These are phyloP conservation scores for Heterodera filipjevi DNA, from an alignment of 2,888 invertebrate species.

Conservation along the genomic window DNA sequence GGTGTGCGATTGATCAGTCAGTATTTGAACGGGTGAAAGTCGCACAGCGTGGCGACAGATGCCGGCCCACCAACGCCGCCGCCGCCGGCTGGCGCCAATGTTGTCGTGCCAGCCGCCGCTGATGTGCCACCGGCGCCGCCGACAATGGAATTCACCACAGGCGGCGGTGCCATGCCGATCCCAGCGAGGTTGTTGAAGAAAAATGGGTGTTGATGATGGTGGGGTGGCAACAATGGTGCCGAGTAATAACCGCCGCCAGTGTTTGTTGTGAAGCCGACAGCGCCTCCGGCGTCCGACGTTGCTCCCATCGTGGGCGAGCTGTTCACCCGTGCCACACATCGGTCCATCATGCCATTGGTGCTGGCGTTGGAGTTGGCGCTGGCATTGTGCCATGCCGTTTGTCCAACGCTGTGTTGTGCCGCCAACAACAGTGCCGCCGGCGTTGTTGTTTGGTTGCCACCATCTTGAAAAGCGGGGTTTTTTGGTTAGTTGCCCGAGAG, in stretches of 20 bases:
- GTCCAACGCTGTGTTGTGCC: background rate
- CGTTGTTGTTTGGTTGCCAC: too few species aligned
- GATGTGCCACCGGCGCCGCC: too few species aligned
- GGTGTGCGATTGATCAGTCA: background rate
- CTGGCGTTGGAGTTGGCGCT: background rate
- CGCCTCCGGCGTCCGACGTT: background rate
- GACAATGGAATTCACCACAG: too few species aligned
- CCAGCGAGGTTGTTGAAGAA: background rate
- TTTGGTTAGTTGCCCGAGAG: too few species aligned
- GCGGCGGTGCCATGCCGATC: too few species aligned
- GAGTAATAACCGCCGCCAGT: background rate
- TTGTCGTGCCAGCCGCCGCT: background rate
- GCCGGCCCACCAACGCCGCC: background rate
- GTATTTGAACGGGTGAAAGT: background rate
- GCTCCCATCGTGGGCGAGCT: background rate
- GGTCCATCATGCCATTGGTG: background rate
- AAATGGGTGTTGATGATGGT: background rate
- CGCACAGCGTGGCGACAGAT: background rate
- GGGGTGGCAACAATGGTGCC: background rate
- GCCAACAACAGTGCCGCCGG: background rate
- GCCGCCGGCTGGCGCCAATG: background rate
- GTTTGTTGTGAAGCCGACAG: background rate
- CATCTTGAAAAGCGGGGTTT: too few species aligned
- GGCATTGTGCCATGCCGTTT: background rate
- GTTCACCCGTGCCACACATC: constrained; percentile 5